These are phyloP conservation scores for Melanerpes formicivorus DNA, from an alignment of 2,113 vertebrate species.

Conservation along the genomic window DNA sequence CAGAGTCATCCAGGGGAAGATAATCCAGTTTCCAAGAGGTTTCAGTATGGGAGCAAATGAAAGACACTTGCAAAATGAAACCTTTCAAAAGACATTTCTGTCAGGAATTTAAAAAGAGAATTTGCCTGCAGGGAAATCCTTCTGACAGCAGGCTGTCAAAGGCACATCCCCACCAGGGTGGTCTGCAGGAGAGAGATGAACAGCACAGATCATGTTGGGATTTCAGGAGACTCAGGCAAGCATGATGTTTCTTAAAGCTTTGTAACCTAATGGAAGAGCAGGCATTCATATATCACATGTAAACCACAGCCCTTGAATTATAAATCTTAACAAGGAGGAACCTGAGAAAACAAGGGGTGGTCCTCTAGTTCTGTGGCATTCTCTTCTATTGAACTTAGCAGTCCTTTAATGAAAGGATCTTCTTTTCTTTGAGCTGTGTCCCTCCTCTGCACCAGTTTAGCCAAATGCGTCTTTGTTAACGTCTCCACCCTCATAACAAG, in stretches of 20 bases:
- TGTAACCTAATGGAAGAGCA: background rate
- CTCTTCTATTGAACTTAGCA: background rate
- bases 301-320: background rate
- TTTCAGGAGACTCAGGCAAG: constrained; percentile 29
- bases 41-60: constrained; percentile 35
- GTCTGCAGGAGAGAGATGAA: background rate
- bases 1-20: background rate
- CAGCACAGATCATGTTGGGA: constrained; percentile 30
- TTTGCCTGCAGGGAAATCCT: constrained; percentile 69
- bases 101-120: constrained; percentile 68
- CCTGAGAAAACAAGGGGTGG: background rate
- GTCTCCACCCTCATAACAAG: background rate
- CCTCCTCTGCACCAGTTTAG: background rate
- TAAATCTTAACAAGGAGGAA: background rate
- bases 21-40: constrained; percentile 43
- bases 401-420: background rate
- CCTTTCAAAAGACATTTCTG: constrained; percentile 56
- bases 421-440: background rate
- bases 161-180: constrained; percentile 52
- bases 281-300: background rate
- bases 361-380: background rate
- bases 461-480: background rate
- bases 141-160: constrained; percentile 73
- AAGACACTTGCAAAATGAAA: constrained; percentile 53
- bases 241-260: background rate